Conservation (phyloP, 2,113 vertebrate genomes). For the Nothobranchius kuhntae region DNA sequence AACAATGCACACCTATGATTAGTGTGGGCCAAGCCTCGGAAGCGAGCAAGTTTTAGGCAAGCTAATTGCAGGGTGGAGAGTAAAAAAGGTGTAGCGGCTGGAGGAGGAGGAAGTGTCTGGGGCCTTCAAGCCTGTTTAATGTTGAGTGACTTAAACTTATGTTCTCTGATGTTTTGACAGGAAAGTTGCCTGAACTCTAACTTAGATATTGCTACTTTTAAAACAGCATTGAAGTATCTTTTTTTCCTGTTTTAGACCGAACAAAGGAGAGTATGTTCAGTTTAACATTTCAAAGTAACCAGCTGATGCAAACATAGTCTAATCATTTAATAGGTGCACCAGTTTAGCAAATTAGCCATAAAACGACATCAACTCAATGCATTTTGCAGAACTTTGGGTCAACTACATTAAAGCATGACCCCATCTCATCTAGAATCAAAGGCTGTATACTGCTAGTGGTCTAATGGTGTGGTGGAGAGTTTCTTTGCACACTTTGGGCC, state of each 20-base stretch:
- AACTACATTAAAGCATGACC: too few species aligned
- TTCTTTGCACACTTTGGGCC: too few species aligned
- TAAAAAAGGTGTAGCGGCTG: slow-evolving; percentile 72
- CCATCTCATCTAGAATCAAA: too few species aligned
- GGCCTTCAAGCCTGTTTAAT: slow-evolving; percentile 67
- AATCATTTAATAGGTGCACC: too few species aligned
- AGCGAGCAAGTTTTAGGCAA: slow-evolving; percentile 70
- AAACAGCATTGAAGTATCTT: neutral
- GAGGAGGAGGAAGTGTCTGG: slow-evolving; percentile 66
- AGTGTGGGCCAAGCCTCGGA: slow-evolving; percentile 65
- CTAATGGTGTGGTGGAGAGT: too few species aligned
- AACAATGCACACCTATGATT: slow-evolving; percentile 77
- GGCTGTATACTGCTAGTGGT: too few species aligned
- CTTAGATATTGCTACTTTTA: neutral
- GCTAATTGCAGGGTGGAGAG: slow-evolving; percentile 77
- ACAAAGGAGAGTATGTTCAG: too few species aligned
- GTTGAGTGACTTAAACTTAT: slow-evolving; percentile 19
- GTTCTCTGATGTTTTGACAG: slow-evolving; percentile 17
- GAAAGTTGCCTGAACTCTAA: slow-evolving; percentile 1
- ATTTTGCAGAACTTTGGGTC: too few species aligned
- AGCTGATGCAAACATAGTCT: too few species aligned
- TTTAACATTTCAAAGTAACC: too few species aligned
- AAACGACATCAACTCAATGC: too few species aligned
- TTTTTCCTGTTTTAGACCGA: neutral
- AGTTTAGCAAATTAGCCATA: too few species aligned